Base-by-base conservation (phyloP, 2,888 invertebrate genomes). In the Abrostola tripartita region DNA sequence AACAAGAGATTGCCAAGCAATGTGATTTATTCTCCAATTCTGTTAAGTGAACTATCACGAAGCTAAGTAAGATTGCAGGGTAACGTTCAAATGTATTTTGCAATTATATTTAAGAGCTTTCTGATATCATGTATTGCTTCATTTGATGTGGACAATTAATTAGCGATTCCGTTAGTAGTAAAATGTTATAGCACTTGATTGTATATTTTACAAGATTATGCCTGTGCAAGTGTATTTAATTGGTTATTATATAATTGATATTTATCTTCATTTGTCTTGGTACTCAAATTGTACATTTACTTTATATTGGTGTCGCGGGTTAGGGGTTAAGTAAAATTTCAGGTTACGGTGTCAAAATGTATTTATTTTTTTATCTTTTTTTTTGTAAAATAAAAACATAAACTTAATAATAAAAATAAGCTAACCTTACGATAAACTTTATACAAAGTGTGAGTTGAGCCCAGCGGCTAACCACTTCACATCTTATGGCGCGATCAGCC, bases 311-410 rank as follows among this genome's bases (percentile, higher is more conserved):
- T 6, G 10, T 5, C 11, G 10, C 6, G 5, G 24, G 44, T 47
- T 35, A 10, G 8, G 12, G 8, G 14, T 56, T 44, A 6, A 75
- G 14, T 70, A 51, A 72, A 76, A 65, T 44, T 24, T 50, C 60
- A 40, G 51, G n/a, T 71, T 90, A 94, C 94, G 94, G 94, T 94
- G 94, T 91, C 94, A 83, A 95, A 95, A 95, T 95, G 95, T 95
- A 95, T 95, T 95, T 95, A 95, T 85, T 82, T 82, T 79, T 81
- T 52, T 24, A 24, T 24, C 24, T 24, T 90, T 89, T 90, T 93
- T 92, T 93, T 91, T 89, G 84, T 85, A 87, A 90, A 89, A 89
- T 90, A 90, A 91, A 92, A 94, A 89, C 88, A 89, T 89, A 88
- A 91, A 88, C 85, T 89, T 91, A 90, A 89, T 80, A 88, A 81